Evolutionary conservation across 2,113 vertebrate species (phyloP).

Genomic region (Meriones unguiculatus): DNA sequence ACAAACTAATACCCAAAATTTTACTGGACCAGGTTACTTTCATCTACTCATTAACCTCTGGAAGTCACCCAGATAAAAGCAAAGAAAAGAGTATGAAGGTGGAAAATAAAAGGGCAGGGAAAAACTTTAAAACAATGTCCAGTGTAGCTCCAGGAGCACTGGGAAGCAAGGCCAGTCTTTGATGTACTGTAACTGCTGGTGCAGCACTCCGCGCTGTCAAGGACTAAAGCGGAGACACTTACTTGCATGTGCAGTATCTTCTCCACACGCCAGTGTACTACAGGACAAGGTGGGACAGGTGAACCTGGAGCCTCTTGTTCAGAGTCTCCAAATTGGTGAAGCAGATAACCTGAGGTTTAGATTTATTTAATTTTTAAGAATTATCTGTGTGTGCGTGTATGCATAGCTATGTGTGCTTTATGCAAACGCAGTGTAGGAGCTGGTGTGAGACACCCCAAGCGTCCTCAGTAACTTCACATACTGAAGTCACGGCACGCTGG

Average conservation of each 20-base stretch:
- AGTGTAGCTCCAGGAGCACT: not conserved
- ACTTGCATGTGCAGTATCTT: not conserved
- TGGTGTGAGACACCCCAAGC: not conserved
- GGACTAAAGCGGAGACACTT: not conserved
- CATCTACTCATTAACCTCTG: not conserved
- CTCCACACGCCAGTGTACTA: not conserved
- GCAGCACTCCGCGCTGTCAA: not conserved
- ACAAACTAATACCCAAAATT: not conserved
- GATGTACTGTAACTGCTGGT: not conserved
- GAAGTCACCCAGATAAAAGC: not conserved
- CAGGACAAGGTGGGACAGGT: not conserved
- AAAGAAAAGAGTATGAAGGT: not conserved
- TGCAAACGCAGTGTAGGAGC: not conserved
- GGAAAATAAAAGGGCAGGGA: slow-evolving; percentile 8
- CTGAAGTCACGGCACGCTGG: not conserved
- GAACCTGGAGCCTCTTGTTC: not conserved
- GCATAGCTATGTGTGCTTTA: not conserved
- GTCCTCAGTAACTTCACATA: not conserved
- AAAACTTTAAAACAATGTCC: not conserved
- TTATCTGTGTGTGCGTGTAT: not conserved
- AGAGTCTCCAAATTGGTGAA: not conserved
- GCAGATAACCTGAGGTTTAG: not conserved
- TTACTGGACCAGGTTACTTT: not conserved
- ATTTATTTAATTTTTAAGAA: not conserved
- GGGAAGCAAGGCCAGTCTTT: not conserved